These are phyloP conservation scores for Rhinogobio ventralis DNA, from an alignment of 2,797 vertebrate species.

Conservation along the genomic window DNA sequence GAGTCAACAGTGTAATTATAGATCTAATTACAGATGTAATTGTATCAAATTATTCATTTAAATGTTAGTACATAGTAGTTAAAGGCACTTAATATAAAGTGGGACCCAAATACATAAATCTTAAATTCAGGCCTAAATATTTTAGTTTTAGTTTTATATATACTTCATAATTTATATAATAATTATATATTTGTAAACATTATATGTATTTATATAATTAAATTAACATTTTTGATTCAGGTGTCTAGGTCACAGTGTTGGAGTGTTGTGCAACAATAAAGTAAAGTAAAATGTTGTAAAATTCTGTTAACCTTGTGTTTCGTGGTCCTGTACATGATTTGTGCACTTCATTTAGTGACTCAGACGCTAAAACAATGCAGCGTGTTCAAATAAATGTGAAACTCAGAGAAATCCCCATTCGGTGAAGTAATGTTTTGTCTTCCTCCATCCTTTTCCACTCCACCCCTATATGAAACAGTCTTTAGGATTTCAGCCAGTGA, in stretches of 20 bases:
- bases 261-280: background rate
- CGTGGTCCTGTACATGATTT: background rate
- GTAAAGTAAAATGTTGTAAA: too few species aligned
- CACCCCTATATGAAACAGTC: constrained; percentile 42
- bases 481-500: constrained; percentile 55
- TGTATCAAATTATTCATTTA: background rate
- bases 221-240: background rate
- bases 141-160: background rate
- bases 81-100: background rate
- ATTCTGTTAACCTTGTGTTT: background rate
- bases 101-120: background rate
- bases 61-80: background rate
- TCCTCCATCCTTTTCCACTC: constrained; percentile 2
- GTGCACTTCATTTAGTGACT: background rate
- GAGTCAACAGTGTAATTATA: background rate
- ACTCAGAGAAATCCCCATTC: background rate
- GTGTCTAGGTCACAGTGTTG: background rate
- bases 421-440: constrained; percentile 5
- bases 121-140: background rate
- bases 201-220: background rate
- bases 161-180: background rate
- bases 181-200: background rate
- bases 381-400: background rate
- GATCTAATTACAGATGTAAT: background rate
- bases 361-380: background rate